Conservation (phyloP, 2,113 vertebrate genomes). For the Otus sunia region DNA sequence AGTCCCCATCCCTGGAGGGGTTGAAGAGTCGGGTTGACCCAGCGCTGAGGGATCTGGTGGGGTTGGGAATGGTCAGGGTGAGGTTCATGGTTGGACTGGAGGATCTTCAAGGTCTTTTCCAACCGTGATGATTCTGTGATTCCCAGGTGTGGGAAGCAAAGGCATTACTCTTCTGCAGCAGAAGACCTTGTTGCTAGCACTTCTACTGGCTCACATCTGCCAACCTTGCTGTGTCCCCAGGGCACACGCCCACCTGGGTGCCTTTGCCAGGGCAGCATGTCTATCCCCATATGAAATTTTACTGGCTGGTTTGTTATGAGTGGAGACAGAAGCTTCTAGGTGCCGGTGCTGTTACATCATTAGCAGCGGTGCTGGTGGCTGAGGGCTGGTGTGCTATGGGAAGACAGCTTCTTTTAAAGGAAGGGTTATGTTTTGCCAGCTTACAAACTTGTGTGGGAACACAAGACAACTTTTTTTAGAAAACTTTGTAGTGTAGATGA, state of each 20-base stretch:
- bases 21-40: no score
- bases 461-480: background rate
- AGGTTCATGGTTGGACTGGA: no score
- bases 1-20: no score
- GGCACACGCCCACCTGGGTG: background rate
- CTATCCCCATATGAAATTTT: background rate
- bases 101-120: no score
- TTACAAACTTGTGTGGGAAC: background rate
- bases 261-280: background rate
- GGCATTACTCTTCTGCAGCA: background rate
- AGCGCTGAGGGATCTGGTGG: no score
- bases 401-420: background rate
- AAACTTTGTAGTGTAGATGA: background rate
- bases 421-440: background rate
- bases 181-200: background rate
- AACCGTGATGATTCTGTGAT: no score
- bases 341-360: background rate
- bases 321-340: background rate
- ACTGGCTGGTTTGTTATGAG: background rate
- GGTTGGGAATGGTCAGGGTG: no score
- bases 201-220: background rate
- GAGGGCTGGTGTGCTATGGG: background rate
- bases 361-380: background rate
- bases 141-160: background rate
- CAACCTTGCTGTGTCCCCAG: background rate